Percentiles rank a stretch among this genome's conserved stretches.
Conservation (phyloP, 2,113 vertebrate species). For the Chlamydotis undulata region DNA sequence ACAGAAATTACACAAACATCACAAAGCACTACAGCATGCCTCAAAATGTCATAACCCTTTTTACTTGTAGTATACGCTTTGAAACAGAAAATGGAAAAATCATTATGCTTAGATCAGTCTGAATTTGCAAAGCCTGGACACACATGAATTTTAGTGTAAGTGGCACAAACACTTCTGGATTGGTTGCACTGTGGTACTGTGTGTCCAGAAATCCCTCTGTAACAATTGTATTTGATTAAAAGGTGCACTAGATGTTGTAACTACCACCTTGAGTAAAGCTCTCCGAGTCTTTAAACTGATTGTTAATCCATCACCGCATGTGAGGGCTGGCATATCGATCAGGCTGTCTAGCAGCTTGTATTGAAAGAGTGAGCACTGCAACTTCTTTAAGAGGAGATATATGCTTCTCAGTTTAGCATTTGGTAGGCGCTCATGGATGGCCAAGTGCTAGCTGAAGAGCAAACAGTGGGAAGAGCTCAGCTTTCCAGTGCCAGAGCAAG, state of each 20-base stretch:
- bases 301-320: not conserved
- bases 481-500: not conserved
- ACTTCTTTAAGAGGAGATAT: not conserved
- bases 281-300: conserved; percentile 2
- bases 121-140: conserved; percentile 1
- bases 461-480: not conserved
- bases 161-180: not conserved
- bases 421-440: not conserved
- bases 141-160: conserved; percentile 17
- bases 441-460: not conserved
- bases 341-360: not conserved
- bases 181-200: not conserved
- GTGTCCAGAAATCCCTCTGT: not conserved
- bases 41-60: conserved; percentile 21
- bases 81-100: conserved; percentile 58
- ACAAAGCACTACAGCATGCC: conserved; percentile 22
- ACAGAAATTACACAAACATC: conserved; percentile 57
- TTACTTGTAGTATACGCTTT: not conserved
- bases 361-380: not conserved
- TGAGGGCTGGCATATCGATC: not conserved
- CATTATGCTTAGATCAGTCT: conserved; percentile 8
- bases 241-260: conserved; percentile 9
- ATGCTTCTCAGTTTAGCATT: not conserved
- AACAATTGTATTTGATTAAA: conserved; percentile 35
- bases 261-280: conserved; percentile 26